A percentile compares a stretch with the other conserved stretches of the same genome.
These are phyloP conservation scores for Rattus norvegicus DNA, from an alignment of 2,113 vertebrate species.

Conservation along the genomic window GRCr8 NC_086027.1:85906001-85906500, in stretches of 20 bases:
- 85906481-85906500: not conserved
- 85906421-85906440: not conserved
- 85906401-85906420: not conserved
- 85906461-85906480: not conserved
- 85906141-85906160: not conserved
- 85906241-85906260: not conserved
- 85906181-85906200: not conserved
- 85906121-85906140: not conserved
- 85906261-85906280: fast-evolving
- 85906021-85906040: not conserved
- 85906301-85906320: not conserved
- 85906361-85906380: not conserved
- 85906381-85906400: not conserved
- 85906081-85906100: not conserved
- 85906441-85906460: not conserved
- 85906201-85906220: not conserved
- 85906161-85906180: not conserved
- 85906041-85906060: not conserved
- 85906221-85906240: not conserved
- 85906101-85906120: not conserved
- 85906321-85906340: not conserved
- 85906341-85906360: not conserved
- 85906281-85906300: not conserved
- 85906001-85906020: not conserved
- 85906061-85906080: not conserved